Base-by-base conservation (phyloP, 2,113 vertebrate species). In the Gobio gobio region DNA sequence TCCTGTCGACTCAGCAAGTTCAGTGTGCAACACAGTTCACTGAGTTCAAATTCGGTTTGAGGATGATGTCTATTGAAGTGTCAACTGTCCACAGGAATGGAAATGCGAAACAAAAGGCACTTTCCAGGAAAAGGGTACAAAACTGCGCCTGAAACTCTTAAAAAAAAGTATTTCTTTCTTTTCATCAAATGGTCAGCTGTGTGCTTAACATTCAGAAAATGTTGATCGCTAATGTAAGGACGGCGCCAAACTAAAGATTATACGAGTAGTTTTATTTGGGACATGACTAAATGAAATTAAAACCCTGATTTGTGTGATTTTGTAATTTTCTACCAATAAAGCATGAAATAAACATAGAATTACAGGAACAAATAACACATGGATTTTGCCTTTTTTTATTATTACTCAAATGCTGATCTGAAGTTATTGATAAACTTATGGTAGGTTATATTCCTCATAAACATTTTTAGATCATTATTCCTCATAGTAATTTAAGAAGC, bases 1-100 rank as follows among this genome's bases (percentile, higher is more conserved):
- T 75, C 56, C 26, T 86, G 86, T 81, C 56, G 45, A 74, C 26
- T 81, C 86, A 24, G 61, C 83, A 61, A 77, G 26, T 64, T 63
- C 26, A 63, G 33, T 66, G 45, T 51, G 45, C 13, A 13, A n/a
- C 56, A 70, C 13, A 73, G 84, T 83, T 87, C 86, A 83, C 18
- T 1, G 13, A 83, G 87, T 85, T 83, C 77, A 75, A n/a, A 51
- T 66, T 72, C 13, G 16, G 45, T 61, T 45, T 78, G 24, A 45
- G 49, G 61, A 79, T 68, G 56, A 81, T 68, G 78, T 88, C 84
- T 84, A 88, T 76, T 68, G n/a, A 77, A 75, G 80, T 83, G 56
- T 83, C 33, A 68, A 85, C 56, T 49, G 8, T 43, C 54, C 61
- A 85, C 73, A 81, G 83, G 36, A 79, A 86, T 82, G 66, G 75